These are phyloP conservation scores for Mythimna ferrago DNA, from an alignment of 2,888 invertebrate species.

Conservation along the genomic window DNA sequence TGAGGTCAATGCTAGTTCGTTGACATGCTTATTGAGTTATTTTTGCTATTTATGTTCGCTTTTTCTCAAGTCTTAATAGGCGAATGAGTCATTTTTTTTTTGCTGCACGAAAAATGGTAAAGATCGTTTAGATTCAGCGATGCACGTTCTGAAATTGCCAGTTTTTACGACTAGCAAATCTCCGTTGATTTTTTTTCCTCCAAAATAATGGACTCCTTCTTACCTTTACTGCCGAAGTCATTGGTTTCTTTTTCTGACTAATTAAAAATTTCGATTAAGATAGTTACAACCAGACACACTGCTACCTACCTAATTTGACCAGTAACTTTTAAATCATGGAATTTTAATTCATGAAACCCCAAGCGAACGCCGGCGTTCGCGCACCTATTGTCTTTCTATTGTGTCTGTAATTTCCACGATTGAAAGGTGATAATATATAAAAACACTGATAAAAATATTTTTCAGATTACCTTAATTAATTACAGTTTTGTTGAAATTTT, in stretches of 20 bases:
- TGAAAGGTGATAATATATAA: too few species aligned
- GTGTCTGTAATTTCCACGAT: too few species aligned
- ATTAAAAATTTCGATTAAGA: not conserved
- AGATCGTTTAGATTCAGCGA: constrained; percentile 30
- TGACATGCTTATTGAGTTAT: constrained; percentile 57
- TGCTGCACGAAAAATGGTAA: constrained; percentile 29
- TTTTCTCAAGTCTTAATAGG: constrained; percentile 28
- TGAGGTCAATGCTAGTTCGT: constrained; percentile 60
- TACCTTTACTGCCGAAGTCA: too few species aligned
- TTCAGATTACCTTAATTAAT: not conserved
- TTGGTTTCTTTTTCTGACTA: not conserved
- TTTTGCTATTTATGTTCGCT: constrained; percentile 32
- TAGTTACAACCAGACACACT: too few species aligned
- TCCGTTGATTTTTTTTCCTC: constrained; percentile 12
- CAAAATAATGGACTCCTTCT: not conserved
- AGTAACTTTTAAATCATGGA: not conserved
- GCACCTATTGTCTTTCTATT: too few species aligned
- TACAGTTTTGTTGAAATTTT: too few species aligned
- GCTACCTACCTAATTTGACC: too few species aligned
- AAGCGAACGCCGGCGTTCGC: too few species aligned
- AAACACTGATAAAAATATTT: not conserved
- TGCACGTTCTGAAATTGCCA: constrained; percentile 29
- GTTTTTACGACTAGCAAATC: constrained; percentile 1
- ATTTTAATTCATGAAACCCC: too few species aligned
- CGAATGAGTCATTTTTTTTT: constrained; percentile 26